These are phyloP conservation scores for crab-eating macaque (Macaca fascicularis) DNA, from an alignment of 2,113 vertebrate species.

Conservation along the genomic window DNA sequence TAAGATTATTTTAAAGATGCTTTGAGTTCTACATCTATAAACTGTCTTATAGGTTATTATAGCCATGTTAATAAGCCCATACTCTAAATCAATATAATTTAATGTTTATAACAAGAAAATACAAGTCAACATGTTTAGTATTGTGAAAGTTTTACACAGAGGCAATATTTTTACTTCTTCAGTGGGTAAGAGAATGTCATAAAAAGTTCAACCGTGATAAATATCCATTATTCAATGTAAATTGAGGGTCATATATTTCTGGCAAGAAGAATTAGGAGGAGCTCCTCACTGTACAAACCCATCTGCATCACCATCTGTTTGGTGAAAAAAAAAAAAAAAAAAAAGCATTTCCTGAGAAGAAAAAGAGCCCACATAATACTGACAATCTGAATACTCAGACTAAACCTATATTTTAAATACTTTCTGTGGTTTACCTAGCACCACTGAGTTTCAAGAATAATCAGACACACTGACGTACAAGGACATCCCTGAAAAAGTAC, in stretches of 20 bases:
- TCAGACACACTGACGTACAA: neutral
- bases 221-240: neutral
- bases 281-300: neutral
- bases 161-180: neutral
- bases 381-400: neutral
- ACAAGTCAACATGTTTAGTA: neutral
- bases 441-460: neutral
- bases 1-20: neutral
- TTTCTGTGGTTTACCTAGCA: neutral
- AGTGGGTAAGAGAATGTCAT: neutral
- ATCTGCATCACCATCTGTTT: neutral
- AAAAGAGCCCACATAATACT: neutral
- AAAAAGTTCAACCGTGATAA: neutral
- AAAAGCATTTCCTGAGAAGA: neutral
- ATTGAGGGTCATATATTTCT: neutral
- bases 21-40: neutral
- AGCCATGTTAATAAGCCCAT: neutral
- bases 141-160: neutral
- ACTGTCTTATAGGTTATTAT: neutral
- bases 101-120: neutral
- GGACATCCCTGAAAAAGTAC: neutral
- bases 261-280: neutral
- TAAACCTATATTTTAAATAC: neutral
- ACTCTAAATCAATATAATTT: neutral
- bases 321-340: neutral